These are phyloP conservation scores for Camponotus vicinus DNA, from an alignment of 1,140 invertebrate species.

Conservation along the genomic window DNA sequence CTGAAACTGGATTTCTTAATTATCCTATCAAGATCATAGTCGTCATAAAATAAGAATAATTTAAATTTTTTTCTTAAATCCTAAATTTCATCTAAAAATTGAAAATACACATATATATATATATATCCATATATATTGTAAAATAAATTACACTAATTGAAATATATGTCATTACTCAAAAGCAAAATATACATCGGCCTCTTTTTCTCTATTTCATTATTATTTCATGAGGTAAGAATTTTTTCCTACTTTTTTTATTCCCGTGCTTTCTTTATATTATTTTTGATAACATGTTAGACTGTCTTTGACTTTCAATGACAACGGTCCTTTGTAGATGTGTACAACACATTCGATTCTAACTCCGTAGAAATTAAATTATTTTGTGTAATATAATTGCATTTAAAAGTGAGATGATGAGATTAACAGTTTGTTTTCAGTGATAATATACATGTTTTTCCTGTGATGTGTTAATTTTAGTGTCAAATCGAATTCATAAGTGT, in stretches of 20 bases:
- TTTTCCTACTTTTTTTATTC: neutral
- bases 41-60: neutral
- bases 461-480: neutral
- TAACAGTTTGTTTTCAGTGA: neutral
- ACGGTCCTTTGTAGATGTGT: neutral
- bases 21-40: neutral
- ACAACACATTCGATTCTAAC: neutral
- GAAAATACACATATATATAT: neutral
- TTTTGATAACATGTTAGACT: conserved; percentile 8
- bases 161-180: neutral
- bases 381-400: neutral
- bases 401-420: neutral
- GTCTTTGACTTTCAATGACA: conserved; percentile 26
- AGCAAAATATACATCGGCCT: no score
- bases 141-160: no score
- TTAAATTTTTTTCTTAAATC: no score
- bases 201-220: neutral
- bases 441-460: neutral
- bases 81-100: neutral
- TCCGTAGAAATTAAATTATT: conserved; percentile 1
- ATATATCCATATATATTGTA: neutral
- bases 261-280: neutral
- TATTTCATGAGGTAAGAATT: neutral
- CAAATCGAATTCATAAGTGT: neutral
- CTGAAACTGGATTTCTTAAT: neutral